A percentile compares a stretch with the other conserved stretches of the same genome.
Conservation (phyloP, 2,888 invertebrate species). For the Nebria salina region DNA sequence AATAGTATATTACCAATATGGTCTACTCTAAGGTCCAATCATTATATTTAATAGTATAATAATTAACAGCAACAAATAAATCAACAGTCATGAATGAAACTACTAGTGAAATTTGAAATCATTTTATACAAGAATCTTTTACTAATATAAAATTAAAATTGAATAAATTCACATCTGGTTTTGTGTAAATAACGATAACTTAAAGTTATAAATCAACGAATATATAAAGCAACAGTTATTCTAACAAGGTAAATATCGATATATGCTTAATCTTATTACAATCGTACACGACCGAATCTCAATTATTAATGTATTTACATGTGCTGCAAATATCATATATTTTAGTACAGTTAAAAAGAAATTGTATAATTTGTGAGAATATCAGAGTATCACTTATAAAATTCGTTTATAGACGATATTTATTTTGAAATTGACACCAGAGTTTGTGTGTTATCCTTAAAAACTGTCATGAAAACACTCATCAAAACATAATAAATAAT, state of each 20-base stretch:
- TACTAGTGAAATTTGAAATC: too few relatives aligned
- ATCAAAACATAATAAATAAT: not conserved
- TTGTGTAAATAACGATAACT: conserved; percentile 33
- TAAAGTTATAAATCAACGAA: conserved; percentile 20
- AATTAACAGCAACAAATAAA: conserved; percentile 27
- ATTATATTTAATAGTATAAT: conserved; percentile 37
- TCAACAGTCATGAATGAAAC: conserved; percentile 26
- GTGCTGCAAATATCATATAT: not conserved
- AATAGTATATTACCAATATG: conserved; percentile 38
- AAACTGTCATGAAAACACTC: not conserved
- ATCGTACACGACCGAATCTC: not conserved
- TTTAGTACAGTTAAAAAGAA: not conserved
- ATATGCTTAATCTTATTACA: not conserved
- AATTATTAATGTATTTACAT: not conserved
- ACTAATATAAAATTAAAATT: conserved; percentile 23
- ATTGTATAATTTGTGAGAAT: not conserved
- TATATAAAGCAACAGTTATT: not conserved
- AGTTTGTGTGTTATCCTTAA: not conserved
- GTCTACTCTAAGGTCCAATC: conserved; percentile 43
- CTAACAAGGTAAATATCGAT: not conserved
- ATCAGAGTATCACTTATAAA: not conserved
- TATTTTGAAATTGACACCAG: not conserved
- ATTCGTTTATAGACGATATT: not conserved
- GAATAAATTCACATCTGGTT: conserved; percentile 4
- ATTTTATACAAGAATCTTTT: conserved; percentile 8